phyloP scores from a whole-genome alignment of 1,140 invertebrate species.

The Megathymus violae region DNA sequence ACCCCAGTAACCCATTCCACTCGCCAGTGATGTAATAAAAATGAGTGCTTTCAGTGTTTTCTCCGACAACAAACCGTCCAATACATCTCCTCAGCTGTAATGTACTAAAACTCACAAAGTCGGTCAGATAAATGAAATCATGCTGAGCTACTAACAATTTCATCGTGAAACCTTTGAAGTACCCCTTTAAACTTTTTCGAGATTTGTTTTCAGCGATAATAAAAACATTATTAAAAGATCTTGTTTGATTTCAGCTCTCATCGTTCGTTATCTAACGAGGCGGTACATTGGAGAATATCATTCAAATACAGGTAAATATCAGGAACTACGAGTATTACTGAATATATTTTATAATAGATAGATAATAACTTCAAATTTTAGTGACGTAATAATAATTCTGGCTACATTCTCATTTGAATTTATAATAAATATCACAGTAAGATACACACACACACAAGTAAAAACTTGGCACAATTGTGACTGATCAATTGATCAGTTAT shows the following conservation, averaged over 20 bases:
- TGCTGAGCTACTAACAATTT: neutral
- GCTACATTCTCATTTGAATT: too few relatives aligned
- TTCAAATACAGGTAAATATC: constrained; percentile 89
- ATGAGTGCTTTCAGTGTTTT: constrained; percentile 37
- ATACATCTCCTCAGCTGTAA: constrained; percentile 17
- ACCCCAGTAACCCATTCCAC: constrained; percentile 54
- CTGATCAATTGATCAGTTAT: too few relatives aligned
- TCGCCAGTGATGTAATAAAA: constrained; percentile 52
- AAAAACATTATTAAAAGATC: constrained; percentile 15
- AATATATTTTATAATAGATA: too few relatives aligned
- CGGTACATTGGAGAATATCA: constrained; percentile 92
- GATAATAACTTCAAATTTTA: too few relatives aligned
- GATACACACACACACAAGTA: too few relatives aligned
- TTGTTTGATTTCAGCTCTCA: constrained; percentile 87
- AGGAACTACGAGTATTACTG: constrained; percentile 1
- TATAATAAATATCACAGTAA: too few relatives aligned
- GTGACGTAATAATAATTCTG: too few relatives aligned
- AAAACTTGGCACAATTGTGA: too few relatives aligned
- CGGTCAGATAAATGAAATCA: constrained; percentile 33
- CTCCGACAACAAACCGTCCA: constrained; percentile 40
- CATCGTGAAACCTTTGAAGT: neutral
- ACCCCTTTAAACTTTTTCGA: constrained; percentile 8
- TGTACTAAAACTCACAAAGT: constrained; percentile 28
- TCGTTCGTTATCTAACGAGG: constrained; percentile 90
- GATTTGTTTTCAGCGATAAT: constrained; percentile 4